Conservation (phyloP, 2,797 vertebrate genomes). For the Kryptolebias ocellatus region DNA sequence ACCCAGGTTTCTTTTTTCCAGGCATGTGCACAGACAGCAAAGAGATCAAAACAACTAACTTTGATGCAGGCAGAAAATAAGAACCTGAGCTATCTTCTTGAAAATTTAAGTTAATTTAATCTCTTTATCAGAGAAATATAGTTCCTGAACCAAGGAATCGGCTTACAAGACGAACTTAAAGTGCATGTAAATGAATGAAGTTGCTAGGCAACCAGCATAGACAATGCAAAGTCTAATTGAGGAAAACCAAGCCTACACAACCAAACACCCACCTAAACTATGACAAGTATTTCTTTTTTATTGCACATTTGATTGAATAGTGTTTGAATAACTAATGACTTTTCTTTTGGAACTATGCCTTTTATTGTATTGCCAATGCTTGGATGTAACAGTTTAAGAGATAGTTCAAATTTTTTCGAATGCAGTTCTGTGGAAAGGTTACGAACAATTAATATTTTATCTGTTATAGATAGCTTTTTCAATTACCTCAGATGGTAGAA, state of each 20-base stretch:
- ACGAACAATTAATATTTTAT: no score
- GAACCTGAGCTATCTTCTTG: not conserved
- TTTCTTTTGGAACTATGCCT: no score
- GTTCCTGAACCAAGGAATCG: not conserved
- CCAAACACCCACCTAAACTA: not conserved
- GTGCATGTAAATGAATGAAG: conserved; percentile 9
- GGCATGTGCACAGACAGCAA: not conserved
- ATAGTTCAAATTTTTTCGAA: no score
- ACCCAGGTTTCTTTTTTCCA: conserved; percentile 5
- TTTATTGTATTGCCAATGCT: no score
- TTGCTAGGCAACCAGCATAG: conserved; percentile 26
- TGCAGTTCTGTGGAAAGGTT: no score
- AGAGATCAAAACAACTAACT: not conserved
- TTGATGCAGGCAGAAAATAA: not conserved
- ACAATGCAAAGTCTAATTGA: conserved; percentile 10
- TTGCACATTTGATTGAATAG: not conserved
- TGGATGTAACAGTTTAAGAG: no score
- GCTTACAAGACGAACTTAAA: conserved; percentile 3
- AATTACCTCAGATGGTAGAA: no score
- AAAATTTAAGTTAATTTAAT: not conserved
- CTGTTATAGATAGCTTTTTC: no score
- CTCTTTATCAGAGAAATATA: not conserved
- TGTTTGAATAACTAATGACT: not conserved
- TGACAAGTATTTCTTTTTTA: not conserved
- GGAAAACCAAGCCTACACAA: not conserved